phyloP scores from a whole-genome alignment of 2,888 invertebrate genomes.

The Limenitis camilla region DNA sequence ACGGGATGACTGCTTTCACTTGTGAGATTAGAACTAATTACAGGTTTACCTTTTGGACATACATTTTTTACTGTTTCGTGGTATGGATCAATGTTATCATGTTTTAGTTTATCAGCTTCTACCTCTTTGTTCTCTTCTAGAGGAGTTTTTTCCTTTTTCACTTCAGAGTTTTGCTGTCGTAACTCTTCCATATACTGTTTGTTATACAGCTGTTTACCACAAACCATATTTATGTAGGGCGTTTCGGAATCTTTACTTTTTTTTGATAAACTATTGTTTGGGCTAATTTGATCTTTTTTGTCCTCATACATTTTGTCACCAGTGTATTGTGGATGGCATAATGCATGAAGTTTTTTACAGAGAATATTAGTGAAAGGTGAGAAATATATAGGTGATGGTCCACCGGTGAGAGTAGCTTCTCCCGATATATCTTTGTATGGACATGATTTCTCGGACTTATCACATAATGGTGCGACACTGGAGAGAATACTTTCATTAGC shows the following conservation, averaged over 20 bases:
- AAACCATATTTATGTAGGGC: constrained; percentile 2
- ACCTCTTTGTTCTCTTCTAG: no score
- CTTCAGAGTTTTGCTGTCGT: not conserved
- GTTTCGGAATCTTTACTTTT: not conserved
- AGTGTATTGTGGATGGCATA: not conserved
- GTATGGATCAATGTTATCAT: not conserved
- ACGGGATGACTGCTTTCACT: not conserved
- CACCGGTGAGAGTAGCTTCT: no score
- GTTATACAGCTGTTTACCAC: not conserved
- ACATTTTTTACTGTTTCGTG: not conserved
- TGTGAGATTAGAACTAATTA: no score
- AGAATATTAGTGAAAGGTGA: not conserved
- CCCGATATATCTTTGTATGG: not conserved
- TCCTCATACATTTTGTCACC: not conserved
- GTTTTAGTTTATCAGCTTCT: no score
- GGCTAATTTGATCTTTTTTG: not conserved
- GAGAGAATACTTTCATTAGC: not conserved
- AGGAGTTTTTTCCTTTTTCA: not conserved
- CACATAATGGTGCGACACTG: not conserved
- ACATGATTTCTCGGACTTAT: not conserved
- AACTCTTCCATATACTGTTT: not conserved
- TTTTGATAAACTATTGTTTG: not conserved
- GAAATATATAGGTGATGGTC: not conserved
- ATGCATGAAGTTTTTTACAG: not conserved
- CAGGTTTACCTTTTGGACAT: not conserved